Conservation (phyloP, 1,140 invertebrate species). For the Sycobia sp. region DNA sequence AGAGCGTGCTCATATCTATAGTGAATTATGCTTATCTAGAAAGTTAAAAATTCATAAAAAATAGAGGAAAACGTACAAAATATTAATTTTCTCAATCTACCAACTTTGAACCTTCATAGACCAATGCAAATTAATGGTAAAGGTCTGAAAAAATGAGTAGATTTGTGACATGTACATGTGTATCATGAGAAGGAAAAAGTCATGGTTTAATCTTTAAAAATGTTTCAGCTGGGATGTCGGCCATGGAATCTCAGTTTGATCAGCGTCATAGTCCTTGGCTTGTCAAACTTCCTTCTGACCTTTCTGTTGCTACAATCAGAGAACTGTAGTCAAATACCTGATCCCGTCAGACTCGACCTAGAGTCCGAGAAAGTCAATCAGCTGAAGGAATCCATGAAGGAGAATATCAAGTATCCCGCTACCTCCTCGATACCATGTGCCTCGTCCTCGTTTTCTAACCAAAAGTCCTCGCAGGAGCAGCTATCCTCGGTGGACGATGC, state of each 20-base stretch:
- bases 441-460: neutral
- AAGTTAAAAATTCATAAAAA: too few species aligned
- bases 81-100: too few species aligned
- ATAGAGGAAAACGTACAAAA: too few species aligned
- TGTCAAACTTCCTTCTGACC: slow-evolving; percentile 74
- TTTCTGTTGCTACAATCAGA: slow-evolving; percentile 67
- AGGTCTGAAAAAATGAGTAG: too few species aligned
- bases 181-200: too few species aligned
- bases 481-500: neutral
- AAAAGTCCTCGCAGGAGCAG: neutral
- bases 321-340: neutral
- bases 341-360: neutral
- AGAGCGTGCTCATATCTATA: too few species aligned
- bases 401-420: neutral
- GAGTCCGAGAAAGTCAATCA: neutral
- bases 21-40: too few species aligned
- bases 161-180: too few species aligned
- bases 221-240: slow-evolving; percentile 65
- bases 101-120: too few species aligned
- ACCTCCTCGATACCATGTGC: neutral
- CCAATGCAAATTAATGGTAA: too few species aligned
- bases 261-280: slow-evolving; percentile 67
- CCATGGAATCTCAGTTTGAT: slow-evolving; percentile 73
- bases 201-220: neutral
- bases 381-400: slow-evolving; percentile 41